A percentile compares a stretch with the other conserved stretches of the same genome.
These are phyloP conservation scores for Tolypeutes matacus DNA, from an alignment of 2,797 vertebrate species.

Conservation along the genomic window DNA sequence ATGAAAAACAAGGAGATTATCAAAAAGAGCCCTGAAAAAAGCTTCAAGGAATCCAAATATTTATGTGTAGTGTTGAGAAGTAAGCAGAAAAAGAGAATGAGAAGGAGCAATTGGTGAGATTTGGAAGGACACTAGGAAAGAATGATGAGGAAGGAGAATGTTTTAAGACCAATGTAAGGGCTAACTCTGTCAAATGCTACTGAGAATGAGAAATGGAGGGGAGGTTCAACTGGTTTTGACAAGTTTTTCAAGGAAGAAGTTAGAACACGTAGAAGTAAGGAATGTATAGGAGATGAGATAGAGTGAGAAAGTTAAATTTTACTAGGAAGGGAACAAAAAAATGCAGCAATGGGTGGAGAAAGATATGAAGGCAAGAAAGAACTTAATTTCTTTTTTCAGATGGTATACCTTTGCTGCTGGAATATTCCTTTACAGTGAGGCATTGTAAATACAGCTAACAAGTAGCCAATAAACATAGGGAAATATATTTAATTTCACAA, in stretches of 20 bases:
- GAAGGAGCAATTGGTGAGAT: not conserved
- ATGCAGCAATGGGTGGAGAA: not conserved
- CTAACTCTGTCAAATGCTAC: not conserved
- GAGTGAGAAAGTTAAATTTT: too few relatives aligned
- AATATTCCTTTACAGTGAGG: not conserved
- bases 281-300: not conserved
- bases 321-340: not conserved
- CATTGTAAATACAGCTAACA: not conserved
- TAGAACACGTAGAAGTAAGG: accelerated
- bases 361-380: not conserved
- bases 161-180: not conserved
- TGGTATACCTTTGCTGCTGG: not conserved
- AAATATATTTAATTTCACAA: conserved; percentile 37
- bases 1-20: not conserved
- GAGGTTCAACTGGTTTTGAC: not conserved
- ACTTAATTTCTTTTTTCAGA: not conserved
- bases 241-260: not conserved
- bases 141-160: not conserved
- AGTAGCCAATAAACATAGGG: not conserved
- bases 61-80: accelerated
- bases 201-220: not conserved
- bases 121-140: not conserved
- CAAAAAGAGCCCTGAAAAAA: not conserved
- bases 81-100: not conserved
- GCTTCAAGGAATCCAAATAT: not conserved